Percentiles rank a stretch among this genome's conserved stretches.
phyloP scores from a whole-genome alignment of 2,797 vertebrate species.

The Chaetodon trifasciatus region DNA sequence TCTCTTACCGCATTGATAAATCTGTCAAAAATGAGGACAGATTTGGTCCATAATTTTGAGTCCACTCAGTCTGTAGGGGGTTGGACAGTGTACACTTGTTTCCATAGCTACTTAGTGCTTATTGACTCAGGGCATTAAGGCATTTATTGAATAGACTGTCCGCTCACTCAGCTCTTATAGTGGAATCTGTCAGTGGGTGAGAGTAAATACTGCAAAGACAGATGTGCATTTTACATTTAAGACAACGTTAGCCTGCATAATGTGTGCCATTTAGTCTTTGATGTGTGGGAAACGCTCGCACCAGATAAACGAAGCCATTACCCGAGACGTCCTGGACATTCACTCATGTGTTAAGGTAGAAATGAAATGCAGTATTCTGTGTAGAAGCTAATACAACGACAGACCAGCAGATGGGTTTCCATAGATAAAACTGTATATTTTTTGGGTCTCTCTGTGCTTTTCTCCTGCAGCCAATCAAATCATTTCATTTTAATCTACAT shows the following conservation, averaged over 20 bases:
- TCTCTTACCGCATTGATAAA: conserved; percentile 13
- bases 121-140: conserved; percentile 49
- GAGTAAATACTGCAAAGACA: conserved; percentile 42
- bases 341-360: not conserved
- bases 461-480: not conserved
- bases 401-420: too few species aligned
- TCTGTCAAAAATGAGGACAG: conserved; percentile 12
- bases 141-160: conserved; percentile 55
- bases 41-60: conserved; percentile 32
- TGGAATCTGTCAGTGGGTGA: conserved; percentile 49
- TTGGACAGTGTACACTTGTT: conserved; percentile 47
- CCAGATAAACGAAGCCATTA: conserved; percentile 12
- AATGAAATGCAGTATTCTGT: not conserved
- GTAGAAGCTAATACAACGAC: too few species aligned
- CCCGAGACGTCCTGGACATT: not conserved
- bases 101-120: conserved; percentile 60
- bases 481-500: not conserved
- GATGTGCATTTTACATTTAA: conserved; percentile 50
- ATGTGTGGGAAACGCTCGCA: conserved; percentile 6
- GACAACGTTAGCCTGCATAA: conserved; percentile 20
- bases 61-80: conserved; percentile 26
- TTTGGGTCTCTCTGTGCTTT: not conserved
- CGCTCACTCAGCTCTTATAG: conserved; percentile 51
- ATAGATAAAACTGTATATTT: too few species aligned
- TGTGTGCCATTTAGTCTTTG: conserved; percentile 21